Evolutionary conservation across 2,888 invertebrate genomes (phyloP).

Genomic region (Diarsia brunnea): DNA sequence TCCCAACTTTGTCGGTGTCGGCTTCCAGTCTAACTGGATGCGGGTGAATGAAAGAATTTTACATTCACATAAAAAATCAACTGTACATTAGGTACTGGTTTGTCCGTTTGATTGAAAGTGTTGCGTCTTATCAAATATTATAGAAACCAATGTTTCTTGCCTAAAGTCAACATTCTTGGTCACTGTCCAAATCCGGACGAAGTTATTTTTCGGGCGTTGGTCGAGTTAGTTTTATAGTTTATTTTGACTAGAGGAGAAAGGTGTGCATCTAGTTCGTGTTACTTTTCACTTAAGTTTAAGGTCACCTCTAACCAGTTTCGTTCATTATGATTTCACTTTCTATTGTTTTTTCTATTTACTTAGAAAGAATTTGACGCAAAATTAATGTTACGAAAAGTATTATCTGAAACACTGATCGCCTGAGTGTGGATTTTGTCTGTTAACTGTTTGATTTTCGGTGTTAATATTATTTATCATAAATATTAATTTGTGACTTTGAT

Average conservation of each 20-base stretch:
- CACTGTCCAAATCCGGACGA: not conserved
- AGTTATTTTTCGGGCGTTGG: conserved; percentile 5
- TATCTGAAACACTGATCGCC: not conserved
- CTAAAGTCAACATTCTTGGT: conserved; percentile 1
- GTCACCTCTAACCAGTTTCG: conserved; percentile 78
- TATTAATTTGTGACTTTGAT: conserved; percentile 15
- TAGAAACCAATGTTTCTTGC: not conserved
- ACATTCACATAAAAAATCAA: not conserved
- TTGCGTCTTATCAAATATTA: not conserved
- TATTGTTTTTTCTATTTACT: conserved; percentile 52
- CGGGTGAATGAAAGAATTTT: not conserved
- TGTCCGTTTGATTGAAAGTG: not conserved
- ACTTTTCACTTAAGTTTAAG: conserved; percentile 78
- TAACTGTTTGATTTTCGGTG: not conserved
- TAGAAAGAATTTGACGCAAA: not conserved
- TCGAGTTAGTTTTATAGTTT: conserved; percentile 23
- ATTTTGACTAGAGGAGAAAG: conserved; percentile 76
- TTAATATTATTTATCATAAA: conserved; percentile 2
- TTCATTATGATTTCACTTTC: conserved; percentile 83
- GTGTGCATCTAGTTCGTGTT: conserved; percentile 46
- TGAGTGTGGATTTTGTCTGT: not conserved
- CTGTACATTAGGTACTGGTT: not conserved
- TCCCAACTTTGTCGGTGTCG: not conserved
- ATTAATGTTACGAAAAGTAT: not conserved
- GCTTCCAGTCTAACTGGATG: not conserved